phyloP scores from a whole-genome alignment of 2,113 vertebrate species.

The Thryonomys swinderianus region DNA sequence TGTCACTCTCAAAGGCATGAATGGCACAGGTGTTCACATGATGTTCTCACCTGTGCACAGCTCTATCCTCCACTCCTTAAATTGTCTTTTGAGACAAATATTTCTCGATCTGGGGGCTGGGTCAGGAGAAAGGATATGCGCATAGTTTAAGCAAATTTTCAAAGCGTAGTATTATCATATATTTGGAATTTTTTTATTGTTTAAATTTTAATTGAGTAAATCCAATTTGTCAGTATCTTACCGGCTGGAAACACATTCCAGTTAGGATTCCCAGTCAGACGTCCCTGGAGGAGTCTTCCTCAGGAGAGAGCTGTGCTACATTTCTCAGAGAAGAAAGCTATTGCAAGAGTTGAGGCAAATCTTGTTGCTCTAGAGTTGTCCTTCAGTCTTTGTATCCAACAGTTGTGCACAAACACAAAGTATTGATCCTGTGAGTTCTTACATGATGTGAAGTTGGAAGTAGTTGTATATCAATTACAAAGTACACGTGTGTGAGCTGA shows the following conservation, averaged over 20 bases:
- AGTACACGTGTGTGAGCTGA: not conserved
- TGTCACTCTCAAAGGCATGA: not conserved
- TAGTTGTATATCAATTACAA: not conserved
- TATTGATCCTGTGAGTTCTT: slow-evolving; percentile 2
- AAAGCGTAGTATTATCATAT: not conserved
- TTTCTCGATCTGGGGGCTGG: not conserved
- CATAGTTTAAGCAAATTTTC: not conserved
- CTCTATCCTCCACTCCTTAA: not conserved
- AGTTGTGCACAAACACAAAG: not conserved
- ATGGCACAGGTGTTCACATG: not conserved
- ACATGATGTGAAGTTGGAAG: not conserved
- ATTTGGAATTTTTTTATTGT: slow-evolving; percentile 20
- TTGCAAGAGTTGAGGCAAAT: not conserved
- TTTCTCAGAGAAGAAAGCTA: not conserved
- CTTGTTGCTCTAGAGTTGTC: not conserved
- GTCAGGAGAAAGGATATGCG: not conserved
- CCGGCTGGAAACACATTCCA: not conserved
- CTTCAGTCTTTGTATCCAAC: not conserved
- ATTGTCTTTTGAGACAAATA: not conserved
- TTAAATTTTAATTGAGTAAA: not conserved
- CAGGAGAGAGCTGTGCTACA: not conserved
- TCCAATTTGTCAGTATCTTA: not conserved
- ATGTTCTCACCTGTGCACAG: not conserved
- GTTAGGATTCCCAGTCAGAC: not conserved
- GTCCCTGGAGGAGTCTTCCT: not conserved